These are phyloP conservation scores for Goniozus legneri DNA, from an alignment of 1,140 invertebrate species.

Conservation along the genomic window DNA sequence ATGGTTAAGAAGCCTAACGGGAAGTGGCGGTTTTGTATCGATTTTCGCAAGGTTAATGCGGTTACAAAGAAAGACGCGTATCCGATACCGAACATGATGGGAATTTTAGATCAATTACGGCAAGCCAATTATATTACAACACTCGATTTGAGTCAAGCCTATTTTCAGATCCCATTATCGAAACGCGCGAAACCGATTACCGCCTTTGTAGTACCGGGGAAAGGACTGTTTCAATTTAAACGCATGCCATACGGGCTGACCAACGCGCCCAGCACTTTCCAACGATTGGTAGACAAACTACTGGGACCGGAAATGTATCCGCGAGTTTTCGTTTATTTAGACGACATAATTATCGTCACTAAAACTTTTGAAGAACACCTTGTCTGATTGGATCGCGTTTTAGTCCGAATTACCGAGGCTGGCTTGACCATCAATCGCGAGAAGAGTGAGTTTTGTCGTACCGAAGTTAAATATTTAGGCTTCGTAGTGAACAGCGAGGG, in stretches of 20 bases:
- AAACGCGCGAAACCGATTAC: background rate
- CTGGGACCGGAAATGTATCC: background rate
- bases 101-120: background rate
- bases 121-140: background rate
- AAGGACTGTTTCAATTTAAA: background rate
- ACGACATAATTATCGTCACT: background rate
- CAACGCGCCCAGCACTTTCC: background rate
- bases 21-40: slow-evolving; percentile 2
- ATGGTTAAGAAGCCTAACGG: background rate
- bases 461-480: background rate
- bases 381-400: background rate
- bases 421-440: background rate
- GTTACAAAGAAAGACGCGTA: background rate
- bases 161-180: background rate
- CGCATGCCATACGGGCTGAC: background rate
- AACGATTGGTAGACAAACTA: background rate
- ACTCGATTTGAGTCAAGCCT: background rate
- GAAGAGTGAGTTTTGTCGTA: background rate
- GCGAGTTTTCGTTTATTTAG: background rate
- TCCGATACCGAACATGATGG: background rate
- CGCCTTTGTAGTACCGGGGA: background rate
- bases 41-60: background rate
- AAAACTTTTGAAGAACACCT: background rate
- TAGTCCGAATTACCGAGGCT: background rate
- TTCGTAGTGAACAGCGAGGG: background rate